Percentiles rank a stretch among this genome's conserved stretches.
Evolutionary conservation across 2,113 vertebrate genomes (phyloP).

Genomic region (Arizona elegans): DNA sequence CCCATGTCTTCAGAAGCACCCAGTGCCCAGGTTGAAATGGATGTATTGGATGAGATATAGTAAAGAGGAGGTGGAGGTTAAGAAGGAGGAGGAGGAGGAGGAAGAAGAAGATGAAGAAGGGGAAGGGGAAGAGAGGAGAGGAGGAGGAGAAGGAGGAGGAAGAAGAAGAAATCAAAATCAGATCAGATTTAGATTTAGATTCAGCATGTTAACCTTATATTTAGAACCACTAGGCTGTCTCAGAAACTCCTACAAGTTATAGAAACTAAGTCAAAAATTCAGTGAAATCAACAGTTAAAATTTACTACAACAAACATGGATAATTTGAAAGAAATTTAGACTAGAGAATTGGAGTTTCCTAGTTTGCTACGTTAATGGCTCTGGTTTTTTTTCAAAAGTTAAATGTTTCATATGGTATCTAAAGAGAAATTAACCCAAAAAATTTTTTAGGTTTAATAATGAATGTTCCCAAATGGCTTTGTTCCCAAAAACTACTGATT

Average conservation of each 20-base stretch:
- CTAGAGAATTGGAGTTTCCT: not conserved
- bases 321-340: not conserved
- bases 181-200: not conserved
- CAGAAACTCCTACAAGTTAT: not conserved
- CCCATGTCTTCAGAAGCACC: too few relatives aligned
- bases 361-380: not conserved
- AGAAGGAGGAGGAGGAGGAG: too few relatives aligned
- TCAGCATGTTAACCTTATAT: not conserved
- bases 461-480: not conserved
- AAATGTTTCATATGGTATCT: not conserved
- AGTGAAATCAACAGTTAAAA: too few relatives aligned
- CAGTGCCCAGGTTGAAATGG: too few relatives aligned
- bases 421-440: not conserved
- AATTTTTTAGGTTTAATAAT: not conserved
- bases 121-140: too few relatives aligned
- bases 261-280: not conserved
- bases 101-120: accelerated
- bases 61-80: too few relatives aligned
- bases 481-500: too few relatives aligned
- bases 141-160: not conserved
- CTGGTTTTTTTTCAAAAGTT: not conserved
- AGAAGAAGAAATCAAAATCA: not conserved
- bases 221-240: not conserved
- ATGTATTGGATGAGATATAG: too few relatives aligned
- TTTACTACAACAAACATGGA: not conserved